Evolutionary conservation across 2,113 vertebrate genomes (phyloP).

Genomic region (Hippopotamus amphibius): DNA sequence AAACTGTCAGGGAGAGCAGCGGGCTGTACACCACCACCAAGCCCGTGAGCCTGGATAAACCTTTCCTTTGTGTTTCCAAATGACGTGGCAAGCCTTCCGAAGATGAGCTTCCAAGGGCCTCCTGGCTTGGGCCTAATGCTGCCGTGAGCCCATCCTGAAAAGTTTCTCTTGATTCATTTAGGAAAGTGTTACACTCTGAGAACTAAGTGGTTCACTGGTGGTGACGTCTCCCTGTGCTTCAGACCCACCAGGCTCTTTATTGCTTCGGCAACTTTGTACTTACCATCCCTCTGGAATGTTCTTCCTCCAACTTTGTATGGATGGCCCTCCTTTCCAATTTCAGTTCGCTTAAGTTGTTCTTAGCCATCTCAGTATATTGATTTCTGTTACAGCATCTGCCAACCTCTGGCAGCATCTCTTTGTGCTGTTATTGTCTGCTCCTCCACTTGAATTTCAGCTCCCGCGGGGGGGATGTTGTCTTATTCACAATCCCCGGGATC

Average conservation of each 20-base stretch:
- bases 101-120: not conserved
- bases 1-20: conserved; percentile 41
- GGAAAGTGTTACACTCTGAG: not conserved
- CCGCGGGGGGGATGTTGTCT: not conserved
- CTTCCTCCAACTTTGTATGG: not conserved
- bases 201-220: not conserved
- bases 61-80: not conserved
- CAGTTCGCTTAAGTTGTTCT: not conserved
- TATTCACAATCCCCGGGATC: not conserved
- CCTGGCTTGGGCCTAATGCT: not conserved
- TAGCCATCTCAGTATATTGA: not conserved
- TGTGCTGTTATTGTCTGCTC: not conserved
- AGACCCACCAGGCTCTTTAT: not conserved
- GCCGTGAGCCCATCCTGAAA: not conserved
- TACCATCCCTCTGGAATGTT: not conserved
- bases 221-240: not conserved
- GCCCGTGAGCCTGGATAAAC: not conserved
- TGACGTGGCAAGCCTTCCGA: not conserved
- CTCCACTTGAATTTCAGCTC: not conserved
- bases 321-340: not conserved
- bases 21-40: not conserved
- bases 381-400: not conserved
- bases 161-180: not conserved
- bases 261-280: not conserved
- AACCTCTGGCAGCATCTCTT: not conserved